Base-by-base conservation (phyloP, 2,888 invertebrate species). In the Buathra laborator region DNA sequence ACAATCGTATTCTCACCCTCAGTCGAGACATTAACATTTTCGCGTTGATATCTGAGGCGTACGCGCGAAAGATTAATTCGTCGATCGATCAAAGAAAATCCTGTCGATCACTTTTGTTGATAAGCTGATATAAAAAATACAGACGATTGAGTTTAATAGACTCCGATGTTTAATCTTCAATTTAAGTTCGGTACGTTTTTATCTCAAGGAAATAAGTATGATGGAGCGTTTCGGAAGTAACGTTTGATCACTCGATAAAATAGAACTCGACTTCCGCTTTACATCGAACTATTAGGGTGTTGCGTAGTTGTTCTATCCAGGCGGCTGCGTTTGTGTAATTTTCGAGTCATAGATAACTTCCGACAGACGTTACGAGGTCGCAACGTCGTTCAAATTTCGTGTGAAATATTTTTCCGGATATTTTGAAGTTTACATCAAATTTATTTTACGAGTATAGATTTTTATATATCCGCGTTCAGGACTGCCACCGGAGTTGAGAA, bases 151-250 rank as follows among this genome's bases (percentile, higher is more conserved):
- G 6, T 9, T 9, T 2, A 7, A 2, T 6, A 14, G 16, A 19
- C 4, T 9, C 16, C 16, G 37, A 37, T 37, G 53, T 53, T 19
- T 3, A 10, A 53, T 53, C 16, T 53, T 12, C 53, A 10, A 10
- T 16, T 1, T 9, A 53, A 3, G 6, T 19, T 53, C 19, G 1
- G 16, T 16, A 9, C 19, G 19, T 19, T 53, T 16, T 19, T 53
- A 19, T 53, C 53, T 53, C 53, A 16, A 53, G 14, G 16, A 12
- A 43, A 44, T 59, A 1, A 44, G 24, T 29, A 44, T 44, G 29
- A 72, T 24, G 9, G 59, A 72, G n/a, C 19, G 53, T 71, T 71
- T 56, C 29, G 59, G 72, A 72, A 29, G 44, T 59, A 24, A 44
- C 43, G 24, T 19, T 44, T 29, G 10, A 70, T 51, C 51, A 32